Base-by-base conservation (phyloP, 2,797 vertebrate species). In the Danio choprae region DNA sequence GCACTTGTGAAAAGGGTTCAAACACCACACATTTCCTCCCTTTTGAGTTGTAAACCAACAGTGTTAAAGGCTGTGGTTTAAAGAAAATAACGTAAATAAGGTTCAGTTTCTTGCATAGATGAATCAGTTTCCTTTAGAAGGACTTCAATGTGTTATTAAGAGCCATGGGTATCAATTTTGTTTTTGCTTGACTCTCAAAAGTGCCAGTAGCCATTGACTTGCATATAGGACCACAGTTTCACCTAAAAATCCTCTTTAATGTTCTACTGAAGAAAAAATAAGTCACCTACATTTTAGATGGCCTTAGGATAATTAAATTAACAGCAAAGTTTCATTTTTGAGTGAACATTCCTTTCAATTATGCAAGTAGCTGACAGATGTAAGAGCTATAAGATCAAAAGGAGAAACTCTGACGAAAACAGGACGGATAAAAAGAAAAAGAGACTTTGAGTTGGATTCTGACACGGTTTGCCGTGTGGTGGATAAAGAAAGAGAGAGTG, bases 381-480 rank as follows among this genome's bases (percentile, higher is more conserved):
- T 38, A 58, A 48, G 53, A 59, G 44, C 56, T 58, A 10, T 68
- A 48, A 44, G 22, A 77, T 68, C 41, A 18, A 36, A 15, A 70
- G 12, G 48, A 64, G 13, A 41, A n/a, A 44, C 56, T 38, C 7
- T 0, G 59, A 73, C 44, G 70, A 46, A 73, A 73, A 41, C 68
- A 20, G 68, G 20, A 60, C 55, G 7, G 22, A 74, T 63, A 55
- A 58, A 56, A 51, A 62, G 51, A 55, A 43, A 71, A 51, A 80
- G 58, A 72, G 29, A 58, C 50, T 72, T 62, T 60, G 43, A 58
- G 50, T 72, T 83, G 51, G 69, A 41, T 60, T 78, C 82, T 88
- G 86, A 89, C 81, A 84, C 69, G 75, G 80, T 87, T 87, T 85
- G 81, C 84, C 65, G 68, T 80, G 58, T 73, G 64, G 74, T 79